Conservation (phyloP, 2,888 invertebrate species). For the Dusona sp. region DNA sequence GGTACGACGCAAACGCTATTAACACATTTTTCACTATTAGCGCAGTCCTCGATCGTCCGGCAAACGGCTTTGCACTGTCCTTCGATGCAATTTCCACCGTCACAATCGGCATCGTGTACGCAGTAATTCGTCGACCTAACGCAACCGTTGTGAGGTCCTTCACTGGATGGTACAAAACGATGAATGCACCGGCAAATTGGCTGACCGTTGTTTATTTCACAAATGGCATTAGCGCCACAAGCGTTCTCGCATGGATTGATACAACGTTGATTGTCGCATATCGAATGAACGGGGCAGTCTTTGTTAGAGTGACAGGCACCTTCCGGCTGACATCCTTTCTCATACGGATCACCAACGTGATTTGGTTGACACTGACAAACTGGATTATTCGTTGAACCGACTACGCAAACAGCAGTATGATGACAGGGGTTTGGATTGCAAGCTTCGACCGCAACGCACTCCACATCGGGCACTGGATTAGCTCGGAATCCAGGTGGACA, state of each 20-base stretch:
- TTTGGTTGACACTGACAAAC: conserved; percentile 92
- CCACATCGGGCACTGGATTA: conserved; percentile 93
- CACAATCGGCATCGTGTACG: conserved; percentile 90
- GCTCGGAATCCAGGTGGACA: conserved; percentile 94
- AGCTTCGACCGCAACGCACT: conserved; percentile 90
- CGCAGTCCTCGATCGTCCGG: conserved; percentile 91
- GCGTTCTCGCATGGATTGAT: conserved; percentile 93
- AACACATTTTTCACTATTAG: conserved; percentile 91
- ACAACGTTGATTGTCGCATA: conserved; percentile 90
- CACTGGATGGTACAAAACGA: conserved; percentile 90
- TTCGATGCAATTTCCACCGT: conserved; percentile 91
- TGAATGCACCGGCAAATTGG: conserved; percentile 92
- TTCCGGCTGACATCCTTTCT: conserved; percentile 91
- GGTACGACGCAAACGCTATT: conserved; percentile 92
- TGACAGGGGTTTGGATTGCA: conserved; percentile 94
- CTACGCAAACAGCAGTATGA: conserved; percentile 91
- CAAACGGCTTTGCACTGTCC: conserved; percentile 94
- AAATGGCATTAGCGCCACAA: conserved; percentile 93
- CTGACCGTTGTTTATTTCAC: conserved; percentile 91
- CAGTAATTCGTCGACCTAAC: conserved; percentile 90
- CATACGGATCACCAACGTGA: conserved; percentile 91
- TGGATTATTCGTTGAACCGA: conserved; percentile 88
- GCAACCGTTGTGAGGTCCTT: conserved; percentile 89
- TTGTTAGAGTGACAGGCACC: conserved; percentile 91
- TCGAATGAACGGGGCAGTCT: conserved; percentile 91